phyloP scores from a whole-genome alignment of 2,888 invertebrate genomes.

The Gastrophysa polygoni region DNA sequence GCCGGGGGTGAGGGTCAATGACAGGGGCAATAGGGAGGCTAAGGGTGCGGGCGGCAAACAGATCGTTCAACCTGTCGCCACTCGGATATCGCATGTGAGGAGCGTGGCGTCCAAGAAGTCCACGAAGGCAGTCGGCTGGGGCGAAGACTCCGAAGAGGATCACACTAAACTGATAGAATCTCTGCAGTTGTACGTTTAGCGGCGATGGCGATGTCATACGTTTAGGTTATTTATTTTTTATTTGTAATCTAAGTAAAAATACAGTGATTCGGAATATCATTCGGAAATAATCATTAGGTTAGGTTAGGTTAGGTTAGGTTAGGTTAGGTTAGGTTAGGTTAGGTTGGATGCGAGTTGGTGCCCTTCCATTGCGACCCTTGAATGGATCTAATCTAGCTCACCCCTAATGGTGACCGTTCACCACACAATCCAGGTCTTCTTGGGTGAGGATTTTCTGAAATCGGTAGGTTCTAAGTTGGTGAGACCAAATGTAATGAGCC shows the following conservation, averaged over 20 bases:
- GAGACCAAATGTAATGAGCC: no score
- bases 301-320: no score
- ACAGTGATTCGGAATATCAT: background rate
- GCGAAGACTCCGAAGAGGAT: background rate
- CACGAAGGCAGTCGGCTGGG: background rate
- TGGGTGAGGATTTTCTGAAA: no score
- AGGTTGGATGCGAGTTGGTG: no score
- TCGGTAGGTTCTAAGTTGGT: no score
- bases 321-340: no score
- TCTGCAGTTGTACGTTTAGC: background rate
- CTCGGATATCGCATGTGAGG: background rate
- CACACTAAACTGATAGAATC: background rate
- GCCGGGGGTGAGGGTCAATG: slow-evolving; percentile 51
- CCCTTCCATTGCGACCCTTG: no score
- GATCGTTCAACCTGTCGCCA: background rate
- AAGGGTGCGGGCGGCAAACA: background rate
- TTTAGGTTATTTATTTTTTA: background rate
- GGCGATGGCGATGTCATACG: background rate
- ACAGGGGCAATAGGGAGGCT: background rate
- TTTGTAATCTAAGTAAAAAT: background rate
- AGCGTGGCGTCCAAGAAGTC: background rate
- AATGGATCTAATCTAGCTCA: no score
- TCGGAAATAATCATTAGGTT: no score
- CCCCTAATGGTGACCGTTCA: no score
- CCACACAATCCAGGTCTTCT: no score